Percentiles rank a stretch among this genome's conserved stretches.
Evolutionary conservation across 2,797 vertebrate genomes (phyloP).

Genomic region (Danio choprae): DNA sequence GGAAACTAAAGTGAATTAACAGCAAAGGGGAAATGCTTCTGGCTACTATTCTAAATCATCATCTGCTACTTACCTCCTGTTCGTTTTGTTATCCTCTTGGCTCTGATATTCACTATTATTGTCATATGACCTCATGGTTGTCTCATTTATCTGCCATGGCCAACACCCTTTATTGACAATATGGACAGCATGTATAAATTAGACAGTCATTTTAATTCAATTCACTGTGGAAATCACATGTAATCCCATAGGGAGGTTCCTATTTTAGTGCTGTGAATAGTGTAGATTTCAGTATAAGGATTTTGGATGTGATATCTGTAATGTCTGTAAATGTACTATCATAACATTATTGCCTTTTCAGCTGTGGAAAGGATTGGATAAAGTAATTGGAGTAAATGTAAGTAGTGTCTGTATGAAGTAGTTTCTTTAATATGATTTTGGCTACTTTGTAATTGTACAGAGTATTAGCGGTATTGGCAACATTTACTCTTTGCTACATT

Average conservation of each 20-base stretch:
- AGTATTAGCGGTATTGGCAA: too few relatives aligned
- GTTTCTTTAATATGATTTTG: too few relatives aligned
- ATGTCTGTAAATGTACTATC: slow-evolving; percentile 2
- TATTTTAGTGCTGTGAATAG: slow-evolving; percentile 60
- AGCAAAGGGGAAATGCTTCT: background rate
- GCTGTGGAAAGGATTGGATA: background rate
- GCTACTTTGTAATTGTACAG: too few relatives aligned
- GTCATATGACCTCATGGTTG: slow-evolving; percentile 4
- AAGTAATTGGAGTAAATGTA: too few relatives aligned
- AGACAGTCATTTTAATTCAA: slow-evolving; percentile 50
- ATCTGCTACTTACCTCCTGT: background rate
- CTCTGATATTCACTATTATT: background rate
- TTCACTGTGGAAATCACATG: slow-evolving; percentile 59
- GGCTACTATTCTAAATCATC: background rate
- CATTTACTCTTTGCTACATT: too few relatives aligned
- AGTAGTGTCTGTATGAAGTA: too few relatives aligned
- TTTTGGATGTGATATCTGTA: slow-evolving; percentile 32
- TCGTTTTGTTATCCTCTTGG: background rate
- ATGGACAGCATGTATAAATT: slow-evolving; percentile 64
- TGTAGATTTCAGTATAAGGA: slow-evolving; percentile 60
- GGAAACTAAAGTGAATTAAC: background rate
- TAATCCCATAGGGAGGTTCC: slow-evolving; percentile 54
- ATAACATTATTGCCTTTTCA: slow-evolving; percentile 5
- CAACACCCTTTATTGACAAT: slow-evolving; percentile 50
- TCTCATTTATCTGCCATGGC: slow-evolving; percentile 17